phyloP scores from a whole-genome alignment of 2,113 vertebrate genomes.

The Scytalopus superciliaris region DNA sequence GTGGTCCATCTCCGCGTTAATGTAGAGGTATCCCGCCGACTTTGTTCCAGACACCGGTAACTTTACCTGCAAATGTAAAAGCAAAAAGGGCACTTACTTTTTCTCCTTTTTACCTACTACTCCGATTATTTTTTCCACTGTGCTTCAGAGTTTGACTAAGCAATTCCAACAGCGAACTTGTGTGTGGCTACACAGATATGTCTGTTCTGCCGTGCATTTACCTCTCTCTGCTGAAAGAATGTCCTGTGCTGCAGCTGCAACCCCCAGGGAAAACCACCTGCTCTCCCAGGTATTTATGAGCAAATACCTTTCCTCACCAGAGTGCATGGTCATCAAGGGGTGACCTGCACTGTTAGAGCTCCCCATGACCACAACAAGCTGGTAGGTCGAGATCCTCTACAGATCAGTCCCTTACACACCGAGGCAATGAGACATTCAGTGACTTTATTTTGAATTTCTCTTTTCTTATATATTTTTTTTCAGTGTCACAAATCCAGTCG shows the following conservation, averaged over 20 bases:
- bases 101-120: background rate
- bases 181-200: background rate
- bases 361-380: background rate
- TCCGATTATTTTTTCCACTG: background rate
- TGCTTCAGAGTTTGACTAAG: background rate
- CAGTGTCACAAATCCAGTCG: background rate
- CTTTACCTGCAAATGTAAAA: slow-evolving; percentile 71
- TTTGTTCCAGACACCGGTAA: slow-evolving; percentile 80
- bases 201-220: background rate
- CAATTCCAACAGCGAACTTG: background rate
- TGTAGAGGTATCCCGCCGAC: slow-evolving; percentile 67
- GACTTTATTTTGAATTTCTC: background rate
- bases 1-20: slow-evolving; percentile 66
- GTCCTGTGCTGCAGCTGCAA: background rate
- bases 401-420: background rate
- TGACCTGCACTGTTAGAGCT: background rate
- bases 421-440: background rate
- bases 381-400: background rate
- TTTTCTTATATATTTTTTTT: background rate
- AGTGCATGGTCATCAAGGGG: background rate
- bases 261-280: background rate
- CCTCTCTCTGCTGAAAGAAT: background rate
- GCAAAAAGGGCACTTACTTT: background rate
- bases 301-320: background rate
- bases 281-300: background rate